phyloP scores from a whole-genome alignment of 2,797 vertebrate species.

The Clarias fuscus region DNA sequence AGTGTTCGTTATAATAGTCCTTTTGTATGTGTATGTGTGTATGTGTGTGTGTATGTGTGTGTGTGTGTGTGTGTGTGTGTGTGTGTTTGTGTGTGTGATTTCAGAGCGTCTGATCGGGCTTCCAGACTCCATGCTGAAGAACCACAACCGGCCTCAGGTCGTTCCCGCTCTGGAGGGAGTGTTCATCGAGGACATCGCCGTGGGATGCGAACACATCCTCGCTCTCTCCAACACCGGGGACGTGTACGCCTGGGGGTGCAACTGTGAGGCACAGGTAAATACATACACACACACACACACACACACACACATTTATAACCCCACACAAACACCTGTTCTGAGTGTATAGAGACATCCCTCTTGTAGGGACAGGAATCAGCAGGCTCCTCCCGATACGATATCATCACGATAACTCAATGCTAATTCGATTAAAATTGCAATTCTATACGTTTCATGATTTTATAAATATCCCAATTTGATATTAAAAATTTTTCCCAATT shows the following conservation, averaged over 20 bases:
- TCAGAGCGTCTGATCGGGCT: slow-evolving; percentile 80
- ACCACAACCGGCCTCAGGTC: slow-evolving; percentile 76
- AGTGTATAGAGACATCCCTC: too few species aligned
- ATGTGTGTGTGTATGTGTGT: neutral
- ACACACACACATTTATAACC: neutral
- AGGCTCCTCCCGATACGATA: too few species aligned
- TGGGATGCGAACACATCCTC: slow-evolving; percentile 80
- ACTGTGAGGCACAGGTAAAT: slow-evolving; percentile 80
- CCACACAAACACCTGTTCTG: neutral
- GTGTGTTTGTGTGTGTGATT: slow-evolving; percentile 10
- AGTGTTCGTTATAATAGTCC: too few species aligned
- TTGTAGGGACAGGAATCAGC: too few species aligned
- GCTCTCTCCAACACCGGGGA: slow-evolving; percentile 77
- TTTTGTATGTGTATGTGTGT: neutral
- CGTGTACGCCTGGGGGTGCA: slow-evolving; percentile 80
- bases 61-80: slow-evolving; percentile 16
- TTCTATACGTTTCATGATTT: too few species aligned
- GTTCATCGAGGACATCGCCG: slow-evolving; percentile 77
- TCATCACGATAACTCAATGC: too few species aligned
- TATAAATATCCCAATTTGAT: too few species aligned
- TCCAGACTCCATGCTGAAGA: slow-evolving; percentile 80
- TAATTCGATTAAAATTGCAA: too few species aligned
- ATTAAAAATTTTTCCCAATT: too few species aligned
- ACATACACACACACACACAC: neutral
- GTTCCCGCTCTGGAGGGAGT: slow-evolving; percentile 77